phyloP scores from a whole-genome alignment of 2,797 vertebrate genomes.

The Sebastes itinus region DNA sequence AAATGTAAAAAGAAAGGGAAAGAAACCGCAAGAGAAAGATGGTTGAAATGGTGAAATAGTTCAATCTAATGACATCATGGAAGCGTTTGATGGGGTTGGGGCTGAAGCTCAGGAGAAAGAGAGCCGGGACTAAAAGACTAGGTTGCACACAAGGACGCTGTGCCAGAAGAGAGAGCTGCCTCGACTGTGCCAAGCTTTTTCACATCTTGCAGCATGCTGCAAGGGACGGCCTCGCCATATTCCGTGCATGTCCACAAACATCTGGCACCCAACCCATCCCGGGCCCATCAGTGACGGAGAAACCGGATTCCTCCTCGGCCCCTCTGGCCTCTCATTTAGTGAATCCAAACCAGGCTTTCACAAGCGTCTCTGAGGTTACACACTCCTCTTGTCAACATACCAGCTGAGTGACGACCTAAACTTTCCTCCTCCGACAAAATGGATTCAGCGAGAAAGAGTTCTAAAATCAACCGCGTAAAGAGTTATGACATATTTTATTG shows the following conservation, averaged over 20 bases:
- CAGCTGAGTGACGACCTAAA: conserved; percentile 4
- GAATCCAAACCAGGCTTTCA: conserved; percentile 27
- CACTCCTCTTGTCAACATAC: conserved; percentile 19
- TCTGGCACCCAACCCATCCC: conserved; percentile 67
- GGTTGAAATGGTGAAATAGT: neutral
- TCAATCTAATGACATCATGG: conserved; percentile 19
- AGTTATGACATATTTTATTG: neutral
- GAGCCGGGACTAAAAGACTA: neutral
- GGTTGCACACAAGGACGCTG: conserved; percentile 21
- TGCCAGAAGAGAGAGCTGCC: conserved; percentile 58
- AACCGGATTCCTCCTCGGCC: conserved; percentile 47
- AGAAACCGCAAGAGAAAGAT: neutral
- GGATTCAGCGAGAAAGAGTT: neutral
- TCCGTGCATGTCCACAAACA: conserved; percentile 68
- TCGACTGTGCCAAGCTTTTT: conserved; percentile 56
- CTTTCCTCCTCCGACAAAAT: neutral
- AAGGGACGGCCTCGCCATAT: conserved; percentile 35
- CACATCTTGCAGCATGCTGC: conserved; percentile 67
- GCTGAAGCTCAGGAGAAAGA: conserved; percentile 8
- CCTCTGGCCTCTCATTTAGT: conserved; percentile 44
- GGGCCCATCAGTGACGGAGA: conserved; percentile 44
- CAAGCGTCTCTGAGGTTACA: conserved; percentile 21
- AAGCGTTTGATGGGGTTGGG: conserved; percentile 7
- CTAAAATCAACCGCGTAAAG: neutral
- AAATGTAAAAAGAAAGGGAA: neutral